phyloP scores from a whole-genome alignment of 2,113 vertebrate species.

The Rhizomys pruinosus region DNA sequence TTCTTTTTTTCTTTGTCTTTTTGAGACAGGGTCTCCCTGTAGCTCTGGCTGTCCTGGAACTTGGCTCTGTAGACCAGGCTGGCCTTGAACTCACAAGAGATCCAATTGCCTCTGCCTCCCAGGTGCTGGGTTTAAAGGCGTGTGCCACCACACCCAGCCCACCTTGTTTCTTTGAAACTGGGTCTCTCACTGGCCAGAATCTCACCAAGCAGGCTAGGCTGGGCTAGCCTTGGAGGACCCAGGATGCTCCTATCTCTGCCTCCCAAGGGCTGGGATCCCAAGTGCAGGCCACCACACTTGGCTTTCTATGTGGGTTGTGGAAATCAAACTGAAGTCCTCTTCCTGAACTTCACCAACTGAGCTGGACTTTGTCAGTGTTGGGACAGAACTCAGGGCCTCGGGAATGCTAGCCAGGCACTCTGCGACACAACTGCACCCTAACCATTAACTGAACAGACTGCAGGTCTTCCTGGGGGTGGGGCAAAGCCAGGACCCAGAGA shows the following conservation, averaged over 20 bases:
- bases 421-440: background rate
- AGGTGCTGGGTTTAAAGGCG: no score
- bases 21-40: no score
- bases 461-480: background rate
- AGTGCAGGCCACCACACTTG: no score
- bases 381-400: background rate
- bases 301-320: background rate
- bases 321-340: background rate
- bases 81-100: no score
- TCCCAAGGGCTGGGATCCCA: background rate
- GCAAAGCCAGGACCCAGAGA: background rate
- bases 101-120: no score
- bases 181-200: background rate
- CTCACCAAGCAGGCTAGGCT: background rate
- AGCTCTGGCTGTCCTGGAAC: no score
- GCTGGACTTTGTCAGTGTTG: background rate
- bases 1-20: no score
- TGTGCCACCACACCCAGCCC: no score
- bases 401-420: background rate
- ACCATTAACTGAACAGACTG: background rate
- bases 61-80: no score
- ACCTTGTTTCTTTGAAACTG: background rate
- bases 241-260: background rate
- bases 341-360: background rate
- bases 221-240: background rate